Percentiles rank a stretch among this genome's conserved stretches.
phyloP scores from a whole-genome alignment of 2,888 invertebrate species.

The Leucophora obtusa region DNA sequence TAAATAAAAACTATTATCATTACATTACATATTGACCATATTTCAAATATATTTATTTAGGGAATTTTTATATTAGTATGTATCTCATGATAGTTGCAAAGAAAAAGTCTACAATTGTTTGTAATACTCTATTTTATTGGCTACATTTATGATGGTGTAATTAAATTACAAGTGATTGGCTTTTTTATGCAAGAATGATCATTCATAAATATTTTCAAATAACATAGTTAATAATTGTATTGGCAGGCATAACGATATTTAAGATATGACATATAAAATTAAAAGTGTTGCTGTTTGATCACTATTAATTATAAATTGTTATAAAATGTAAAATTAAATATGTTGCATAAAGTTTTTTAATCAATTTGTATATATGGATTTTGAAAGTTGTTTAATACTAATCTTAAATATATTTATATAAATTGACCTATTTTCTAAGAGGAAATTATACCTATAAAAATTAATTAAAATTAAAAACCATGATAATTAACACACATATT shows the following conservation, averaged over 20 bases:
- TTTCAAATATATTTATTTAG: slow-evolving; percentile 29
- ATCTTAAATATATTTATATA: too few relatives aligned
- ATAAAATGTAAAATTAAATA: background rate
- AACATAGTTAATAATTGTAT: slow-evolving; percentile 13
- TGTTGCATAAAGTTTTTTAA: background rate
- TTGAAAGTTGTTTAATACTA: background rate
- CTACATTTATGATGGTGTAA: slow-evolving; percentile 30
- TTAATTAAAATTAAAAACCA: too few relatives aligned
- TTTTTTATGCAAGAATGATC: slow-evolving; percentile 58
- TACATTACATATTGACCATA: slow-evolving; percentile 52
- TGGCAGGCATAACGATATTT: slow-evolving; percentile 23
- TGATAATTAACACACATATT: too few relatives aligned
- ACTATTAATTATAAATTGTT: background rate
- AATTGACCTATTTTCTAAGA: too few relatives aligned
- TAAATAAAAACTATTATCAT: slow-evolving; percentile 39
- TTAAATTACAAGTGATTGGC: slow-evolving; percentile 60
- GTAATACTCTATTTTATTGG: background rate
- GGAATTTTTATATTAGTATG: slow-evolving; percentile 39
- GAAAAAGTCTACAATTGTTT: slow-evolving; percentile 22
- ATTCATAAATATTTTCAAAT: slow-evolving; percentile 22
- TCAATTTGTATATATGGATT: background rate
- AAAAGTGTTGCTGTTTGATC: background rate
- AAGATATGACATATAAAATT: background rate
- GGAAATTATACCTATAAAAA: too few relatives aligned
- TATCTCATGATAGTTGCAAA: slow-evolving; percentile 34